Evolutionary conservation across 2,113 vertebrate species (phyloP).

Genomic region (Peromyscus californicus): DNA sequence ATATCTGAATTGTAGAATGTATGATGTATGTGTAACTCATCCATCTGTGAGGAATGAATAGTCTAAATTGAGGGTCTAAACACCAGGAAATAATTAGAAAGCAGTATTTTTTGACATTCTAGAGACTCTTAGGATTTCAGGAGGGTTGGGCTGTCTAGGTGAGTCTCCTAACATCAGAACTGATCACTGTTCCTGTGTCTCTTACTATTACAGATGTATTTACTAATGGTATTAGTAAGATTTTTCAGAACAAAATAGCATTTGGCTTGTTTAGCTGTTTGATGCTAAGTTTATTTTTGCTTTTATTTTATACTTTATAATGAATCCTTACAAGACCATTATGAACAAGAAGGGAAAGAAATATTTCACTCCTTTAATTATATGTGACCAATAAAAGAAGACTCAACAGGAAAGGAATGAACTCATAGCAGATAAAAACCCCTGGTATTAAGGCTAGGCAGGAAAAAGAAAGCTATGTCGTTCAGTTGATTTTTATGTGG

Average conservation of each 20-base stretch:
- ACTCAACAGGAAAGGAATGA: conserved; percentile 25
- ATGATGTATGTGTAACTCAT: neutral
- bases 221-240: conserved; percentile 53
- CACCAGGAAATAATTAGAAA: conserved; percentile 62
- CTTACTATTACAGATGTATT: conserved; percentile 26
- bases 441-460: neutral
- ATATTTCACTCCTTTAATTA: conserved; percentile 47
- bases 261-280: conserved; percentile 57
- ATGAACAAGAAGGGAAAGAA: conserved; percentile 54
- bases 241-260: conserved; percentile 62
- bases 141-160: neutral
- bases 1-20: conserved; percentile 27
- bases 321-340: conserved; percentile 14
- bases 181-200: conserved; percentile 35
- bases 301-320: conserved; percentile 51
- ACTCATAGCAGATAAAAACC: conserved; percentile 52
- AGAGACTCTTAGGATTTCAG: conserved; percentile 45
- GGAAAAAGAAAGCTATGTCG: conserved; percentile 29
- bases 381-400: conserved; percentile 42
- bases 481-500: conserved; percentile 54
- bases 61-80: conserved; percentile 43
- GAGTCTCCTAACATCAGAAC: conserved; percentile 41
- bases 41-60: conserved; percentile 24
- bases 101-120: conserved; percentile 37
- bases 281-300: conserved; percentile 12